phyloP scores from a whole-genome alignment of 1,140 invertebrate species.

The Drosophila mauritiana region DNA sequence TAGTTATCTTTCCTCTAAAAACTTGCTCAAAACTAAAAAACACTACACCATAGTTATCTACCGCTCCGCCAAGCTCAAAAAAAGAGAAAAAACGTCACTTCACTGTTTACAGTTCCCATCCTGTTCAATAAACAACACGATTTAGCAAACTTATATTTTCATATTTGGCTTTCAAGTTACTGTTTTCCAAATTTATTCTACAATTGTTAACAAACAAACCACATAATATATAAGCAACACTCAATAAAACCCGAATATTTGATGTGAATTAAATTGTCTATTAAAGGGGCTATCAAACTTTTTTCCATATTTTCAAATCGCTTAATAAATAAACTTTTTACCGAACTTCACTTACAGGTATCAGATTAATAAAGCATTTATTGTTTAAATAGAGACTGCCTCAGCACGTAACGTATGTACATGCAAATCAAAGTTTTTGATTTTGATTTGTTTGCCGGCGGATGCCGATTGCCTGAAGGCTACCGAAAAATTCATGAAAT shows the following conservation, averaged over 20 bases:
- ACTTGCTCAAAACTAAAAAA: too few species aligned
- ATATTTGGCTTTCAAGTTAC: neutral
- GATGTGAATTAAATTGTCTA: too few species aligned
- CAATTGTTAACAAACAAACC: neutral
- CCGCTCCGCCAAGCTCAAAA: too few species aligned
- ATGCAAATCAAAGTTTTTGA: conserved; percentile 34
- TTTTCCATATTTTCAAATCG: neutral
- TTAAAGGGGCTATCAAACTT: too few species aligned
- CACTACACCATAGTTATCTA: too few species aligned
- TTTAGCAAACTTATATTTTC: neutral
- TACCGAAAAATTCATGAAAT: conserved; percentile 48
- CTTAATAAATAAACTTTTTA: too few species aligned
- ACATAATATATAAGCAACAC: neutral
- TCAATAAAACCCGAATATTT: neutral
- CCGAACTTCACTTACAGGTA: conserved; percentile 4
- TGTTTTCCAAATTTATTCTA: neutral
- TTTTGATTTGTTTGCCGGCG: conserved; percentile 24
- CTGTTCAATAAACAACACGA: conserved; percentile 5
- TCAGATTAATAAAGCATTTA: conserved; percentile 26
- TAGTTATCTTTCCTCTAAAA: too few species aligned
- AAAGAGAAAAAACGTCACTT: too few species aligned
- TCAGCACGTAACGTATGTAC: neutral
- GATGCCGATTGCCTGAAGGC: conserved; percentile 28
- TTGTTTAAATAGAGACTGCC: conserved; percentile 2
- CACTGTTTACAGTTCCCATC: neutral